These are phyloP conservation scores for Micropoecilia bifurca DNA, from an alignment of 2,797 vertebrate species.

Conservation along the genomic window DNA sequence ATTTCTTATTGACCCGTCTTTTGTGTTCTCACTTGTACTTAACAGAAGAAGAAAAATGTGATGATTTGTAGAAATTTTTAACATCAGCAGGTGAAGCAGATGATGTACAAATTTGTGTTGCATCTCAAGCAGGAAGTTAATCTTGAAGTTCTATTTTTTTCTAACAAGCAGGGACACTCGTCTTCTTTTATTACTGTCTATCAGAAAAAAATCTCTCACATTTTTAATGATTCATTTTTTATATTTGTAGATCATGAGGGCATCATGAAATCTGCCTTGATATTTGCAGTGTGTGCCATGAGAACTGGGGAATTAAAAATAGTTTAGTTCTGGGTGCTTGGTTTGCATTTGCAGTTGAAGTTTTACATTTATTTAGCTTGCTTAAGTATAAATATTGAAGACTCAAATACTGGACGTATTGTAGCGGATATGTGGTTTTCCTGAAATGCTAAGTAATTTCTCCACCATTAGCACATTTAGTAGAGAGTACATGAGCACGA, in stretches of 20 bases:
- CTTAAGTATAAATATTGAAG: neutral
- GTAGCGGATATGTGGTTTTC: neutral
- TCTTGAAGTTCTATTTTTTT: neutral
- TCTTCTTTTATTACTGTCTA: neutral
- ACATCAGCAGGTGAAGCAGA: neutral
- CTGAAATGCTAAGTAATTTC: too few species aligned
- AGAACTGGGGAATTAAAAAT: neutral
- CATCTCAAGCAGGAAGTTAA: neutral
- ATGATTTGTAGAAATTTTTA: neutral
- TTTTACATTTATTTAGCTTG: neutral
- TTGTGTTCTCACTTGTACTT: neutral
- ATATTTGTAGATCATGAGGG: neutral
- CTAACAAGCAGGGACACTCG: too few species aligned
- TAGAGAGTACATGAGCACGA: too few species aligned
- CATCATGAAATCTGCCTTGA: neutral
- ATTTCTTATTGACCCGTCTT: neutral
- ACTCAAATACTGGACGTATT: neutral
- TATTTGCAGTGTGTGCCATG: neutral
- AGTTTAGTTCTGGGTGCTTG: neutral
- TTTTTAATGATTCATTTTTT: neutral
- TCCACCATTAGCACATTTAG: too few species aligned
- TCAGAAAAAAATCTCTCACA: neutral
- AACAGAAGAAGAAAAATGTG: neutral
- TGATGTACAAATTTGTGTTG: neutral
- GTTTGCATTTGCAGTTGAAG: neutral